phyloP scores from a whole-genome alignment of 2,113 vertebrate genomes.

The Microcebus jonahi region DNA sequence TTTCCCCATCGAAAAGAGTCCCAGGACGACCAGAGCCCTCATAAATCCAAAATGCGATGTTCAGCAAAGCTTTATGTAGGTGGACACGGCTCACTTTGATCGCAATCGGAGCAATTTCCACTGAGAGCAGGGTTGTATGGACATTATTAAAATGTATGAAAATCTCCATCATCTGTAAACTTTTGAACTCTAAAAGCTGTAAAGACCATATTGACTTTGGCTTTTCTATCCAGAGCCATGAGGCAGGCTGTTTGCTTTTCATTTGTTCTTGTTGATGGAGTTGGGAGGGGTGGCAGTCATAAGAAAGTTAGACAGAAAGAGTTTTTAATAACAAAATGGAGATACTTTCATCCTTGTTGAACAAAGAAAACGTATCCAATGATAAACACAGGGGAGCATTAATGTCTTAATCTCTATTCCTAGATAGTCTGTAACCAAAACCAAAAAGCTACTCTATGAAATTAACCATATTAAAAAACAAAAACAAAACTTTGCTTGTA shows the following conservation, averaged over 20 bases:
- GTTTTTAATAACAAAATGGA: not conserved
- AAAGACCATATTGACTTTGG: not conserved
- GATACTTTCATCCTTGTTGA: not conserved
- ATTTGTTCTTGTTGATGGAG: not conserved
- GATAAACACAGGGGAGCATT: not conserved
- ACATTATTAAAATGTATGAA: not conserved
- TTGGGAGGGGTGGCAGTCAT: not conserved
- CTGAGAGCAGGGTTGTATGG: accelerated
- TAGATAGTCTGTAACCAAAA: not conserved
- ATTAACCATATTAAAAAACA: not conserved
- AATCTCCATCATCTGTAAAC: not conserved
- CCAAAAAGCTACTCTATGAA: not conserved
- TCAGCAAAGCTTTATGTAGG: not conserved
- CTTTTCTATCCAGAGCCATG: not conserved
- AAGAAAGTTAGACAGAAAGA: not conserved
- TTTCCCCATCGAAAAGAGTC: not conserved
- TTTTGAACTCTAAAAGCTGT: not conserved
- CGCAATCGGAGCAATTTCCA: not conserved
- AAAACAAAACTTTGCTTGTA: not conserved
- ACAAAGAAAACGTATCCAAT: not conserved
- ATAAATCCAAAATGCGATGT: not conserved
- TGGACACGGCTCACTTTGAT: not conserved
- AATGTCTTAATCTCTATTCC: not conserved
- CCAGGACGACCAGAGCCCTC: not conserved
- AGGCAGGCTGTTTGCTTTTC: not conserved